Evolutionary conservation across 64 coral and sea anemone genomes (phyloP).

Genomic region (Actinia tenebrosa): DNA sequence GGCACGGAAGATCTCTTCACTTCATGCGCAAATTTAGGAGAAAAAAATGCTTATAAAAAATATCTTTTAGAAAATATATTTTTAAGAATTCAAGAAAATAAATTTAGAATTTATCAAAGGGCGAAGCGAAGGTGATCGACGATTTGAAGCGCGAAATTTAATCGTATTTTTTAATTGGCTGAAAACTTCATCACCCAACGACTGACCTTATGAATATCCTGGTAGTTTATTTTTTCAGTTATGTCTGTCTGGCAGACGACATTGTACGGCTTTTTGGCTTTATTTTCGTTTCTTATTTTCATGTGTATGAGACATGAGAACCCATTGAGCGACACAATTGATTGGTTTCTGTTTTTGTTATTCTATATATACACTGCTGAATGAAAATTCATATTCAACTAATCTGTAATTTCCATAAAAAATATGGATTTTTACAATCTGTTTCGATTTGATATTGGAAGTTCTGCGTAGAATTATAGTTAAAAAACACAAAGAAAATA

Average conservation of each 20-base stretch:
- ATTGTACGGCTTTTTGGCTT: neutral
- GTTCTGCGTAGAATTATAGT: neutral
- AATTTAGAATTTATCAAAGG: neutral
- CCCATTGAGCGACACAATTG: conserved; percentile 4
- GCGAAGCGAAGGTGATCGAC: neutral
- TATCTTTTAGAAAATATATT: no score
- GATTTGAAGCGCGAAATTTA: neutral
- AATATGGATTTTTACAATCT: neutral
- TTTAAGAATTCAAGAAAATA: neutral
- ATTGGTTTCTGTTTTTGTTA: neutral
- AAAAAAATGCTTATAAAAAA: no score
- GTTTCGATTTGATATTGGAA: neutral
- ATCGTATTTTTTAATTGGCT: neutral
- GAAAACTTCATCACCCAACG: neutral
- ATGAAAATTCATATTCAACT: neutral
- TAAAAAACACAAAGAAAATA: neutral
- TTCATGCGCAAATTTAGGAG: no score
- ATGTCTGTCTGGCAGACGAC: neutral
- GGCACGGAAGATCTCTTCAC: no score
- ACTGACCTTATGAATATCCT: neutral
- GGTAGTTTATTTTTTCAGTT: neutral
- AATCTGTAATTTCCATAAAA: conserved; percentile 4
- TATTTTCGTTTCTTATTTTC: neutral
- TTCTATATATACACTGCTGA: neutral
- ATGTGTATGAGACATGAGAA: neutral